Conservation (phyloP, 2,797 vertebrate genomes). For the Galago senegalensis region DNA sequence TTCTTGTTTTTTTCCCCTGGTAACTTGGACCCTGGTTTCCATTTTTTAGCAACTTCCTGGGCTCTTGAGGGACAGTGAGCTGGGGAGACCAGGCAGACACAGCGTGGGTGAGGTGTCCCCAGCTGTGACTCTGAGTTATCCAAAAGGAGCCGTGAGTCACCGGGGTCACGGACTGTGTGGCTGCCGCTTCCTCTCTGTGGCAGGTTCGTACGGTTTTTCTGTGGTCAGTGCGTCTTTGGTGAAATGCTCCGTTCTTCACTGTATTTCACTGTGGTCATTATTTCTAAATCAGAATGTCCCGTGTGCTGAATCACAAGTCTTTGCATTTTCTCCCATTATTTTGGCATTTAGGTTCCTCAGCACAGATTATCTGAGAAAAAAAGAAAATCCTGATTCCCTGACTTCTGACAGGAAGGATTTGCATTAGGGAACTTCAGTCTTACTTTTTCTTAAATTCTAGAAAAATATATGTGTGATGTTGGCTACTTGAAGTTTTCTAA, state of each 20-base stretch:
- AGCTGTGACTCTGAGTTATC: constrained; percentile 17
- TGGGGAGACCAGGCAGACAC: constrained; percentile 48
- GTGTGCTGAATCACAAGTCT: background rate
- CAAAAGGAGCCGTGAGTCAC: constrained; percentile 4
- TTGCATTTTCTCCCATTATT: background rate
- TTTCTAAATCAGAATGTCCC: background rate
- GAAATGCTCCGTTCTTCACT: background rate
- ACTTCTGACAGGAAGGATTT: background rate
- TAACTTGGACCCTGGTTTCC: background rate
- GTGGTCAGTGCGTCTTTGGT: background rate
- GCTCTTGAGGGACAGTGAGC: constrained; percentile 24
- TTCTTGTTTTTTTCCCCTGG: background rate
- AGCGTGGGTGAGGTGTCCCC: constrained; percentile 10
- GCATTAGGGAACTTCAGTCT: background rate
- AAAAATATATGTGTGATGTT: background rate
- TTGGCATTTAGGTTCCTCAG: background rate
- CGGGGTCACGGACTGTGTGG: background rate
- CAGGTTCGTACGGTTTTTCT: constrained; percentile 1
- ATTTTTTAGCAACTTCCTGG: constrained; percentile 38
- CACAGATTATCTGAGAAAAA: background rate
- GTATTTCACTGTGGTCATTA: background rate
- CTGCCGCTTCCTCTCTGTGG: background rate
- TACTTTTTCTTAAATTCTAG: constrained; percentile 16
- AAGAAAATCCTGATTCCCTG: background rate
- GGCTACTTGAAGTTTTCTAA: constrained; percentile 6